Evolutionary conservation across 2,888 invertebrate species (phyloP).

Genomic region (Sarcophaga caerulescens): DNA sequence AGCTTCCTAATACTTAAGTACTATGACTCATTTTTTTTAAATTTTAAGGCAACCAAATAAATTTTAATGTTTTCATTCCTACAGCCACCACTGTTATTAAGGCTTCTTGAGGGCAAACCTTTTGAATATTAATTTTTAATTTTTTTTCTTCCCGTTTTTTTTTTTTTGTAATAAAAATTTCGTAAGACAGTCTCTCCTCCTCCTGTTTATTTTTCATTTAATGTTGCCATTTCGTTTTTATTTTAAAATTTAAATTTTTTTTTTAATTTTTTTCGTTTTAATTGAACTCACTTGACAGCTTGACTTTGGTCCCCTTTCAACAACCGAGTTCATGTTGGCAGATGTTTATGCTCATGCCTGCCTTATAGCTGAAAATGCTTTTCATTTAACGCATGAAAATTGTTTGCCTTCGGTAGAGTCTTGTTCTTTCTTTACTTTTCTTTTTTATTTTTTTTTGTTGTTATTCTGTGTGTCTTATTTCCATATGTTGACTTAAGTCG

Average conservation of each 20-base stretch:
- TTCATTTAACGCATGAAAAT: not conserved
- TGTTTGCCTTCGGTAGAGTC: not conserved
- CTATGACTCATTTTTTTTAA: too few relatives aligned
- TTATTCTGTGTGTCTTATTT: not conserved
- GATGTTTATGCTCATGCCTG: too few relatives aligned
- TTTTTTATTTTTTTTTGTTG: not conserved
- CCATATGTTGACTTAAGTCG: conserved; percentile 33
- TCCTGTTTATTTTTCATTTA: conserved; percentile 1
- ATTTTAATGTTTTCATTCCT: not conserved
- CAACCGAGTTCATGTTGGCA: not conserved
- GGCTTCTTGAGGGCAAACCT: not conserved
- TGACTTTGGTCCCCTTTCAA: not conserved
- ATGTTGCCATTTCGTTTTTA: not conserved
- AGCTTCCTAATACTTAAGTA: too few relatives aligned
- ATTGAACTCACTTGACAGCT: not conserved
- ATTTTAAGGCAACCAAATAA: too few relatives aligned
- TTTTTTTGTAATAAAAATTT: not conserved
- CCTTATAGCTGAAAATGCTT: not conserved
- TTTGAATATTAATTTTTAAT: not conserved
- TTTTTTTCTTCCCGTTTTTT: not conserved
- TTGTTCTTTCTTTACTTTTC: not conserved
- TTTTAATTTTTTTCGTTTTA: not conserved
- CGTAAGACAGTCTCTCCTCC: not conserved
- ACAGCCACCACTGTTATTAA: not conserved
- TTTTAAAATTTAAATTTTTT: not conserved